Percentiles rank a stretch among this genome's conserved stretches.
Evolutionary conservation across 2,797 vertebrate species (phyloP).

Genomic region (Scolopax rusticola): DNA sequence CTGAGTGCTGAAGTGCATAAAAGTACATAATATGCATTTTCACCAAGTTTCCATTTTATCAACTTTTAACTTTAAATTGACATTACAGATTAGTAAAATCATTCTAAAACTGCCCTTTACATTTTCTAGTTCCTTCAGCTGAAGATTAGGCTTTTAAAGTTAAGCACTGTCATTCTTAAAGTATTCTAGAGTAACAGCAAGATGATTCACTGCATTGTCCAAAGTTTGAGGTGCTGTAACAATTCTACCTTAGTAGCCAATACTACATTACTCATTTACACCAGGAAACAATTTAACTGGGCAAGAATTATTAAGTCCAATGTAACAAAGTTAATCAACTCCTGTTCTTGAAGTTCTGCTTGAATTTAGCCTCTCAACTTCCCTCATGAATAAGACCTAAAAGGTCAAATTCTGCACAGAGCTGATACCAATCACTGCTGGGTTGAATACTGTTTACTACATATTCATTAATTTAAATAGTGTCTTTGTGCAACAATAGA

Average conservation of each 20-base stretch:
- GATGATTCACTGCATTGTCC: conserved; percentile 44
- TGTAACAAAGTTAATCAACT: background rate
- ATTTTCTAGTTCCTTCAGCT: background rate
- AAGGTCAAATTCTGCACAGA: background rate
- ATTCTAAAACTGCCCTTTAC: background rate
- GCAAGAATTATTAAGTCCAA: conserved; percentile 26
- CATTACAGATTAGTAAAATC: background rate
- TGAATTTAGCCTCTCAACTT: background rate
- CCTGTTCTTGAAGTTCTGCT: background rate
- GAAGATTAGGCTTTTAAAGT: conserved; percentile 2
- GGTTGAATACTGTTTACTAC: conserved; percentile 29
- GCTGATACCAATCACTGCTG: background rate
- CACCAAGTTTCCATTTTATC: background rate
- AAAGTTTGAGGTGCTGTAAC: conserved; percentile 44
- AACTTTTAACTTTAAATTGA: background rate
- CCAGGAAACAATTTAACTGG: conserved; percentile 32
- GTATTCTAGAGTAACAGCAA: conserved; percentile 41
- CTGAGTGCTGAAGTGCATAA: background rate
- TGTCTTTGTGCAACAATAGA: conserved; percentile 28
- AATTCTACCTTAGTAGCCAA: conserved; percentile 10
- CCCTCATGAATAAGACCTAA: background rate
- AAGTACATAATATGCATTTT: background rate
- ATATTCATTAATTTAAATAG: conserved; percentile 19
- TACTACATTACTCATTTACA: conserved; percentile 7
- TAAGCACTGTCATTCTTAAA: conserved; percentile 27